Evolutionary conservation across 2,797 vertebrate species (phyloP), one percentile per base, ranked within the genome.

Genomic region (Aselliscus stoliczkanus): DNA sequence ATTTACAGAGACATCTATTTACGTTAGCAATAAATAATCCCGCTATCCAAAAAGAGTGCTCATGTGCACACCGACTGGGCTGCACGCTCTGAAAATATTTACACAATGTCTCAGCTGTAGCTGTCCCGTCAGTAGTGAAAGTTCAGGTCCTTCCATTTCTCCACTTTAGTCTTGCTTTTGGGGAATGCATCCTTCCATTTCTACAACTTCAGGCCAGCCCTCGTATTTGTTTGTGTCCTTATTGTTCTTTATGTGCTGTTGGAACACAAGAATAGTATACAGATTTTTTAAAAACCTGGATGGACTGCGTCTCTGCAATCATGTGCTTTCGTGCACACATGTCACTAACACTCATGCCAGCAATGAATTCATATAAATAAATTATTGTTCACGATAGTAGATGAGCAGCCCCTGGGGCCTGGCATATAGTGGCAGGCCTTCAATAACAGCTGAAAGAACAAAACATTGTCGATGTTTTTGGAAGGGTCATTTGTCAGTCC

Each of bases 191-290:
- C 99, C 99, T 98, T 99, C 99, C 99, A 99, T 99, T 98, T 99
- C 99, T 89, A 99, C 98, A 91, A 99, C 99, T 92, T 99, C 99
- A 0, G 99, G 99, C 99, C 99, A 99, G n/a, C 99, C 99, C 95
- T 99, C 99, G 0, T 99, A 99, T 88, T 99, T 99, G 98, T 99
- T 99, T 88, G 99, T 99, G 34, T 99, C 99, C 23, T 99, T 99
- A 11, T 98, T 99, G 98, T 99, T 99, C 98, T 99, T 99, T 98
- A 99, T 99, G 96, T 99, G 99, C 99, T 99, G 97, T 27, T 95
- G 98, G 98, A 0, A 96, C 65, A 98, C 87, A 98, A 81, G 0
- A 95, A 52, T 0, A 70, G 88, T 4, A 47, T 21, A n/a, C 1
- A 0, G 0, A 93, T 97, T 50, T 47, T 50, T 97, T 47, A 23